A percentile compares a stretch with the other conserved stretches of the same genome.
Conservation (phyloP, 1,140 invertebrate species). For the Drosophila repletoides region DNA sequence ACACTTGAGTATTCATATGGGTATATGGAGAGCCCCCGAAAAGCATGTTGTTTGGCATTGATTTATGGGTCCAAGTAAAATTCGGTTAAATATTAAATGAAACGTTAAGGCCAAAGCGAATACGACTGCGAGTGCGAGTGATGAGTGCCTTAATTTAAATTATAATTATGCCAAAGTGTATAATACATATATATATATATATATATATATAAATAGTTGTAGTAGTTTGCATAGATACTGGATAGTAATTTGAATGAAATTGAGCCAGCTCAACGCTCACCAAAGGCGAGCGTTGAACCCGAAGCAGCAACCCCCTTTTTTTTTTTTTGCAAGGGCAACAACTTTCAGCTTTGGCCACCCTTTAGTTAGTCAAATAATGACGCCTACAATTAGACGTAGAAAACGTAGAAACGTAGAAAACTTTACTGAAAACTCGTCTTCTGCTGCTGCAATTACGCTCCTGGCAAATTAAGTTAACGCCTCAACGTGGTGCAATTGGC, state of each 20-base stretch:
- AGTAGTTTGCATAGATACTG: slow-evolving; percentile 4
- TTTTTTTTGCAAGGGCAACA: neutral
- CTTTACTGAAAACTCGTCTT: slow-evolving; percentile 51
- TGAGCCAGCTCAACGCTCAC: neutral
- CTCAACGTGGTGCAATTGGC: slow-evolving; percentile 41
- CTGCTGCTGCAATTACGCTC: slow-evolving; percentile 57
- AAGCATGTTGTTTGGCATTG: slow-evolving; percentile 70
- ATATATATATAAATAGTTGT: too few relatives aligned
- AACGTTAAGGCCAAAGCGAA: slow-evolving; percentile 55
- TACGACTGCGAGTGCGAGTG: neutral
- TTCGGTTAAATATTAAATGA: slow-evolving; percentile 76
- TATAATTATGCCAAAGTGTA: slow-evolving; percentile 49
- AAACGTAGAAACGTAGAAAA: too few relatives aligned
- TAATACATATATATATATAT: too few relatives aligned
- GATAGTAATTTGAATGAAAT: neutral
- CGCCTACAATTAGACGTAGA: slow-evolving; percentile 66
- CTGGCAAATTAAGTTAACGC: slow-evolving; percentile 67
- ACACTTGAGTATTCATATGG: slow-evolving; percentile 80
- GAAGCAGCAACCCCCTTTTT: neutral
- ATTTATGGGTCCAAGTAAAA: slow-evolving; percentile 64
- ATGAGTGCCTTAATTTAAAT: slow-evolving; percentile 50
- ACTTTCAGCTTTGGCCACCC: neutral
- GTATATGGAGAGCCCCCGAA: slow-evolving; percentile 23
- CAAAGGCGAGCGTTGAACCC: slow-evolving; percentile 29
- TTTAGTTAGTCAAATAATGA: slow-evolving; percentile 57